Percentiles rank a stretch among this genome's conserved stretches.
Conservation (phyloP, 1,140 invertebrate species). For the Gryon sp. region DNA sequence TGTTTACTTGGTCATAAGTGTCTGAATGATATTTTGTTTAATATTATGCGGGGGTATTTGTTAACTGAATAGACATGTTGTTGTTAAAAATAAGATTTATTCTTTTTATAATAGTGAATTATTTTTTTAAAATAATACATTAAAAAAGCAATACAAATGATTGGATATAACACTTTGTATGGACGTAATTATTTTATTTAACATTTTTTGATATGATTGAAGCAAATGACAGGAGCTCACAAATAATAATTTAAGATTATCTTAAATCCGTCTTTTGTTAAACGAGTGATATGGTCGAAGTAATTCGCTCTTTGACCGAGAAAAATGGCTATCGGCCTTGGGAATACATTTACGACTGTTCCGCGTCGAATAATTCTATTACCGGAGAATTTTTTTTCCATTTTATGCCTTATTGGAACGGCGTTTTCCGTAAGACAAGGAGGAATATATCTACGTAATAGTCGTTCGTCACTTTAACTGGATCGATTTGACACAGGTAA, state of each 20-base stretch:
- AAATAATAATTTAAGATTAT: constrained; percentile 56
- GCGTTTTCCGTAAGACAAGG: constrained; percentile 54
- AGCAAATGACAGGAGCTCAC: constrained; percentile 20
- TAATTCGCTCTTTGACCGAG: constrained; percentile 79
- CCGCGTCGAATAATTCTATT: constrained; percentile 79
- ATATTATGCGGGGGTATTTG: no score
- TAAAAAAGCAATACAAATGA: no score
- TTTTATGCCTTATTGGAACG: constrained; percentile 75
- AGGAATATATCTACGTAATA: constrained; percentile 50
- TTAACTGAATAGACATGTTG: no score
- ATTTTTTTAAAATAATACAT: no score
- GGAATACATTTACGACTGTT: constrained; percentile 80
- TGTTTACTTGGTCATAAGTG: no score
- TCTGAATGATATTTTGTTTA: no score
- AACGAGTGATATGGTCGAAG: constrained; percentile 73
- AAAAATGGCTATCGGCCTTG: constrained; percentile 79
- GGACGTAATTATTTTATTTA: no score
- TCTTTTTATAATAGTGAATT: no score
- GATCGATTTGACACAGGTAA: constrained; percentile 57
- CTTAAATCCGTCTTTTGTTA: constrained; percentile 75
- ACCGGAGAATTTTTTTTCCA: constrained; percentile 77
- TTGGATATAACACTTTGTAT: no score
- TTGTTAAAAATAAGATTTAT: no score
- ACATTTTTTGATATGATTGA: no score
- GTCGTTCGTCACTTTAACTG: constrained; percentile 69